These are phyloP conservation scores for Poliocrania exsul DNA, from an alignment of 2,797 vertebrate genomes.

Conservation along the genomic window DNA sequence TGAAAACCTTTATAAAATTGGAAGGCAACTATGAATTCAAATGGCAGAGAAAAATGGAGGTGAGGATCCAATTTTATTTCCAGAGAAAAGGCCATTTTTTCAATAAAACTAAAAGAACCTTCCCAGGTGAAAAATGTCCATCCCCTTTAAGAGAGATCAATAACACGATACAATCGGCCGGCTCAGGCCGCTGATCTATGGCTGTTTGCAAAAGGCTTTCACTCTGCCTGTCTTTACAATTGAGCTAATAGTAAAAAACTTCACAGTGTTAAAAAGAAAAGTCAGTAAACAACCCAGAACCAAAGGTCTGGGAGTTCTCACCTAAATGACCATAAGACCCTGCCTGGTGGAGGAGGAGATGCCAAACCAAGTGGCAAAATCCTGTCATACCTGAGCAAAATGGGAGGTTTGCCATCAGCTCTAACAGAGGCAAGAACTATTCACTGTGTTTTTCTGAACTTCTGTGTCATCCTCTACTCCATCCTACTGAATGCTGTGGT, in stretches of 20 bases:
- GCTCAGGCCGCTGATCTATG: background rate
- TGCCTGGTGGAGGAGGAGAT: accelerated
- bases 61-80: background rate
- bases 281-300: background rate
- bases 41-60: background rate
- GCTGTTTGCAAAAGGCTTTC: constrained; percentile 42
- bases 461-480: background rate
- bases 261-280: background rate
- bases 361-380: background rate
- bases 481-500: background rate
- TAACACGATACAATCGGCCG: background rate
- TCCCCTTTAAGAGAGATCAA: constrained; percentile 32
- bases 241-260: constrained; percentile 14
- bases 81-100: background rate
- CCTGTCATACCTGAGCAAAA: background rate
- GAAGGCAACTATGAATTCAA: background rate
- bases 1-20: background rate
- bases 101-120: constrained; percentile 11
- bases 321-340: background rate
- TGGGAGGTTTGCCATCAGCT: accelerated
- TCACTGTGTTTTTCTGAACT: background rate
- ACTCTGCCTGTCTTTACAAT: background rate
- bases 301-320: background rate
- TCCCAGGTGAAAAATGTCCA: constrained; percentile 21
- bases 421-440: background rate